Conservation (phyloP, 2,888 invertebrate species). For the Drymonia ruficornis region DNA sequence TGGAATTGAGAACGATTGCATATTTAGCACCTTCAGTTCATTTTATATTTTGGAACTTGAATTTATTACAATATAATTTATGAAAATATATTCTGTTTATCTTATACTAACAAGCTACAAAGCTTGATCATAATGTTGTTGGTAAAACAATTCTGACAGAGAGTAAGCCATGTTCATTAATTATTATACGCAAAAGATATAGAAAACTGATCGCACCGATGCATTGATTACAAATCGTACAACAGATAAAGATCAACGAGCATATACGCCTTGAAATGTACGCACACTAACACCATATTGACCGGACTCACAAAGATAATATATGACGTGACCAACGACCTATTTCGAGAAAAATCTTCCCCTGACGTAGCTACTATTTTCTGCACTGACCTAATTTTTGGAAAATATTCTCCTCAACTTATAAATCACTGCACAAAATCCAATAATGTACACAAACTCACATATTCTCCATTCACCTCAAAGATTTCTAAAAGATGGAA, state of each 20-base stretch:
- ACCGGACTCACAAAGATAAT: neutral
- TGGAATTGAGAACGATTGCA: conserved; percentile 51
- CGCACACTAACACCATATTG: neutral
- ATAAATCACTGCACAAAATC: neutral
- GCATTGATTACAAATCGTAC: neutral
- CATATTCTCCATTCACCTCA: conserved; percentile 6
- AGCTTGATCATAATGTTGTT: too few relatives aligned
- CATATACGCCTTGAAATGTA: too few relatives aligned
- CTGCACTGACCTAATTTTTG: conserved; percentile 41
- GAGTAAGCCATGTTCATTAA: too few relatives aligned
- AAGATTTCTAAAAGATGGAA: conserved; percentile 22
- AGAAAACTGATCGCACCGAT: too few relatives aligned
- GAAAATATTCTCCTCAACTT: neutral
- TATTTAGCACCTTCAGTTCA: neutral
- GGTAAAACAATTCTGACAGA: too few relatives aligned
- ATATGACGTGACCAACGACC: conserved; percentile 51
- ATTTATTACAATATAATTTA: too few relatives aligned
- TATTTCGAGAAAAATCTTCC: conserved; percentile 59
- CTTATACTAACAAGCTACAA: too few relatives aligned
- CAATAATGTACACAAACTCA: neutral
- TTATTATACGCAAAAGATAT: too few relatives aligned
- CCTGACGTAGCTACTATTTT: conserved; percentile 35
- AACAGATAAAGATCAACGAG: neutral
- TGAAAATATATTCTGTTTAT: neutral
- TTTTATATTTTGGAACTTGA: neutral